A percentile compares a stretch with the other conserved stretches of the same genome.
phyloP scores from a whole-genome alignment of 2,797 vertebrate genomes.

The Heliangelus exortis region DNA sequence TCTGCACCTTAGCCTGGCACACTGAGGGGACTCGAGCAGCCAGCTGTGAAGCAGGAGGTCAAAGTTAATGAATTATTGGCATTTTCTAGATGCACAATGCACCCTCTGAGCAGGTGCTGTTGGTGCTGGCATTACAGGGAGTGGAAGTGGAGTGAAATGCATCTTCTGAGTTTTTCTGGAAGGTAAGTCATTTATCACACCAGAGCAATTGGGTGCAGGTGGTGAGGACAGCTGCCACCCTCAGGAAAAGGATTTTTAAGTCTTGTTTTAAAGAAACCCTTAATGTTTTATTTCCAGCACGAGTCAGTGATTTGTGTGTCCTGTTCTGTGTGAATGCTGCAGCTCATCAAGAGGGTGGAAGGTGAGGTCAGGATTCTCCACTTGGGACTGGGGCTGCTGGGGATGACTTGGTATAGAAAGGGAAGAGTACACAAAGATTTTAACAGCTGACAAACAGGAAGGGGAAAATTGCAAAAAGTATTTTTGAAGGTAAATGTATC shows the following conservation, averaged over 20 bases:
- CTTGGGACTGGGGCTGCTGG: neutral
- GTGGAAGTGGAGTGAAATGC: neutral
- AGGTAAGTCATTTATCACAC: neutral
- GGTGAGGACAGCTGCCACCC: neutral
- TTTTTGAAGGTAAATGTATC: neutral
- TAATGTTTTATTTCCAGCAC: neutral
- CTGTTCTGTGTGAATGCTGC: rapidly evolving
- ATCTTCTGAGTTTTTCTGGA: neutral
- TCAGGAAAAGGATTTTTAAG: neutral
- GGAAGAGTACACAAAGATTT: neutral
- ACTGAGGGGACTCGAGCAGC: rapidly evolving
- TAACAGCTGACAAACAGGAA: neutral
- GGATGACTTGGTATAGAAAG: neutral
- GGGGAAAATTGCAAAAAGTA: neutral
- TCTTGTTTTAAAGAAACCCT: neutral
- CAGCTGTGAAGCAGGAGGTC: rapidly evolving
- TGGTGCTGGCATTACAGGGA: neutral
- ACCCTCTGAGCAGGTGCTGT: rapidly evolving
- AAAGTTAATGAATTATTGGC: rapidly evolving
- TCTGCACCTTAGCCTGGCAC: rapidly evolving
- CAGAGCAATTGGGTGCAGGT: neutral
- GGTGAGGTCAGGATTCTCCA: neutral
- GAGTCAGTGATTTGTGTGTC: neutral
- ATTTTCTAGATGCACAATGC: rapidly evolving
- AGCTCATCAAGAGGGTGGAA: neutral